Conservation (phyloP, 2,113 vertebrate species). For the Pao palembangensis region DNA sequence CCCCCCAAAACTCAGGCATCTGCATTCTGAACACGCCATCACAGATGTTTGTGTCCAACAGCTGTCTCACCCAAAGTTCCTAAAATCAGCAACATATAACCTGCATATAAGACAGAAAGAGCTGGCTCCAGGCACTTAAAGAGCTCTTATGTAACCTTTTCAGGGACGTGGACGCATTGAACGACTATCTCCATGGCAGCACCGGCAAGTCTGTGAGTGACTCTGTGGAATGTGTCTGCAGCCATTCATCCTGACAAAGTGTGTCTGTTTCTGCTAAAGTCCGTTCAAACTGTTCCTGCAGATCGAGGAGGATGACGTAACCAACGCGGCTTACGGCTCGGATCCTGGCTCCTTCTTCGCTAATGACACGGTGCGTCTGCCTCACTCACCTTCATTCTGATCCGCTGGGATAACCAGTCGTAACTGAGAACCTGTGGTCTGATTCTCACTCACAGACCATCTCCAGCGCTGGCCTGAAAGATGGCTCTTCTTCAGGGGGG, state of each 20-base stretch:
- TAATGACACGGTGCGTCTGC: constrained; percentile 82
- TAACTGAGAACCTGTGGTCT: too few species aligned
- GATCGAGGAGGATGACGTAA: constrained; percentile 88
- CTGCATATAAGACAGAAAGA: not conserved
- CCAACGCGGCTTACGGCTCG: constrained; percentile 86
- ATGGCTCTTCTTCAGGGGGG: constrained; percentile 82
- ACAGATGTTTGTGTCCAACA: not conserved
- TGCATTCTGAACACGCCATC: not conserved
- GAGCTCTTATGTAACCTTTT: constrained; percentile 14
- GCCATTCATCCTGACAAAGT: not conserved
- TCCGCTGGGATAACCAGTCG: not conserved
- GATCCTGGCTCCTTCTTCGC: constrained; percentile 87
- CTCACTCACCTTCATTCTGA: constrained; percentile 3
- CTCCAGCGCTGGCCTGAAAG: constrained; percentile 83
- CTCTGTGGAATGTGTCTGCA: constrained; percentile 8
- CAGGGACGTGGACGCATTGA: constrained; percentile 95
- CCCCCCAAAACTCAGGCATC: not conserved
- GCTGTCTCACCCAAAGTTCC: too few species aligned
- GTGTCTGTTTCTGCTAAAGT: not conserved
- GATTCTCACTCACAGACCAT: constrained; percentile 37
- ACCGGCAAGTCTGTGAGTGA: constrained; percentile 93
- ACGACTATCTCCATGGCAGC: constrained; percentile 95
- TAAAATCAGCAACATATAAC: too few species aligned
- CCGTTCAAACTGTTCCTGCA: constrained; percentile 24
- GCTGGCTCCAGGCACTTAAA: not conserved